A percentile compares a stretch with the other conserved stretches of the same genome.
These are phyloP conservation scores for Phylloscopus trochilus DNA, from an alignment of 2,113 vertebrate genomes.

Conservation along the genomic window DNA sequence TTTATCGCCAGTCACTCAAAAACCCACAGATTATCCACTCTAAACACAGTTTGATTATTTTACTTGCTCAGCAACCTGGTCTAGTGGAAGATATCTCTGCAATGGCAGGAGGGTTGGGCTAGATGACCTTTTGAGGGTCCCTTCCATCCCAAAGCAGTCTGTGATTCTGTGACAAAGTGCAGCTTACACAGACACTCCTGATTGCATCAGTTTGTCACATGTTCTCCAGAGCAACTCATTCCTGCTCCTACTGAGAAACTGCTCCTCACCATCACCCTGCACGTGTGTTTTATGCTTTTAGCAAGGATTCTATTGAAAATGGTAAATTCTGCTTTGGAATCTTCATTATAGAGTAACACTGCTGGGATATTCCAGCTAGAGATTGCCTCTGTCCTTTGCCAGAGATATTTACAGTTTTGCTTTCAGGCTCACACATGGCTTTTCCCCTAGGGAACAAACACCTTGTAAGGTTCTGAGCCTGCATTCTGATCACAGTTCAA, in stretches of 20 bases:
- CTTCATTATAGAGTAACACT: neutral
- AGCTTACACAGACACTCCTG: neutral
- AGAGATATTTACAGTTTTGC: neutral
- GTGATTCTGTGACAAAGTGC: neutral
- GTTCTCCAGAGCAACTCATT: neutral
- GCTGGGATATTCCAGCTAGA: conserved; percentile 3
- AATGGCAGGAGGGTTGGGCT: neutral
- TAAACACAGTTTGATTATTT: neutral
- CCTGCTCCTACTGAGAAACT: neutral
- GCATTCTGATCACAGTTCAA: conserved; percentile 7
- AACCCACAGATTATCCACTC: neutral
- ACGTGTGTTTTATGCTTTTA: conserved; percentile 59
- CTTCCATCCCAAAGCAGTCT: neutral
- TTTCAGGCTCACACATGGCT: neutral
- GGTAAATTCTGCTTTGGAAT: conserved; percentile 44
- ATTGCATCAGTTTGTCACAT: neutral
- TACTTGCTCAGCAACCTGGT: neutral
- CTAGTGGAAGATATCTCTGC: neutral
- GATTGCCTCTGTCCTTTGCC: neutral
- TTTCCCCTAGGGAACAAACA: neutral
- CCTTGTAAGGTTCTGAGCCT: neutral
- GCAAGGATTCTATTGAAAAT: conserved; percentile 75
- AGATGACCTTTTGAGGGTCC: neutral
- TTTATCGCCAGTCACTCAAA: neutral
- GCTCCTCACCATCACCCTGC: neutral